Base-by-base conservation (phyloP, 2,888 invertebrate species). In the Chromoteleia sp. region DNA sequence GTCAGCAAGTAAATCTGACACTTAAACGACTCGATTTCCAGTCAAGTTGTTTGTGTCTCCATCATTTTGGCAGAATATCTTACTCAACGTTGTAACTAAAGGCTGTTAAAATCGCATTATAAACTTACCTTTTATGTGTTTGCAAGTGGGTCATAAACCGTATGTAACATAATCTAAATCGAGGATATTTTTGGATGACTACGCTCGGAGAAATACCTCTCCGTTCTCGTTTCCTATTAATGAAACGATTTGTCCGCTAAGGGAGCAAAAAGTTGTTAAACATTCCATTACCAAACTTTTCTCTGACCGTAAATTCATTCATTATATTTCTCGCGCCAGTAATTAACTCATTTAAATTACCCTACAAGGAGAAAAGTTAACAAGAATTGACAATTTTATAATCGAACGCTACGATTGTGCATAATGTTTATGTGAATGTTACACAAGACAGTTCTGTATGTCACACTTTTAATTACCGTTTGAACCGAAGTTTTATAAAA, bases 121-220 rank as follows among this genome's bases (percentile, higher is more conserved):
- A 59, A 48, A 68, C 21, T 59, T 63, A 48, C 52, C 52, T 17
- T 59, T 68, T 52, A 59, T 15, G 19, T 50, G 45, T 58, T 41
- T 75, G 41, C 41, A 76, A 59, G 52, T 76, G 52, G 59, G 58
- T 75, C 58, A 41, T 75, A 58, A 75, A 76, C 43, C 48, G 50
- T 59, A 67, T 33, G 29, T 59, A 52, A 68, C 52, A 59, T 50
- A 52, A 59, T 59, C 39, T 15, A 59, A 76, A 54, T 68, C 8
- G 30, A 41, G 73, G 52, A 33, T 73, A 59, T 71, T 59, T 71
- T 61, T 52, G 25, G 43, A 61, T 12, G 12, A 4, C 15, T 36
- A 17, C 19, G 45, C 58, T 48, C 36, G 8, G 58, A 68, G 70
- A 58, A 58, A 33, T 39, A 15, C 12, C n/a, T 39, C 25, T 52